Percentiles rank a stretch among this genome's conserved stretches.
Evolutionary conservation across 2,888 invertebrate genomes (phyloP).

Genomic region (Thyatira batis): DNA sequence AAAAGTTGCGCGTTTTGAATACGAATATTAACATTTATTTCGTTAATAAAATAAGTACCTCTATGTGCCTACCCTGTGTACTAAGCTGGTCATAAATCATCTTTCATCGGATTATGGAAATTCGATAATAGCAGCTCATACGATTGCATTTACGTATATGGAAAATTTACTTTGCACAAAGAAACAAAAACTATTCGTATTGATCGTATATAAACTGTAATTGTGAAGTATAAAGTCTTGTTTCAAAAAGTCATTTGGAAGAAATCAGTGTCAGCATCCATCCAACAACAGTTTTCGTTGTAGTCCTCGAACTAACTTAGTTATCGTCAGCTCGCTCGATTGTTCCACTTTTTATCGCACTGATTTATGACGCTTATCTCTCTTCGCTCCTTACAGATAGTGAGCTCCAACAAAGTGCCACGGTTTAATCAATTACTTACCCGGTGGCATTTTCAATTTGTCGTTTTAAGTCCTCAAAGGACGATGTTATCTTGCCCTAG

Average conservation of each 20-base stretch:
- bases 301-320: slow-evolving; percentile 1
- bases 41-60: too few relatives aligned
- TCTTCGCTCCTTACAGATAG: slow-evolving; percentile 50
- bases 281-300: neutral
- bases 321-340: slow-evolving; percentile 9
- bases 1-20: neutral
- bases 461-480: slow-evolving; percentile 31
- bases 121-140: slow-evolving; percentile 1
- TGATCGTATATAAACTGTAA: too few relatives aligned
- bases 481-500: neutral
- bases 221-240: neutral
- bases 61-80: too few relatives aligned
- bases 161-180: neutral
- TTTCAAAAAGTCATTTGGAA: neutral
- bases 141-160: neutral
- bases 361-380: slow-evolving; percentile 73
- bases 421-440: slow-evolving; percentile 67
- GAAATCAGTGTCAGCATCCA: neutral
- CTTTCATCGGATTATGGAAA: slow-evolving; percentile 35
- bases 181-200: too few relatives aligned
- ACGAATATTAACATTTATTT: neutral
- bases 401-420: slow-evolving; percentile 55
- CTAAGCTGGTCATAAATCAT: slow-evolving; percentile 10
- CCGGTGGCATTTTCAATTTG: slow-evolving; percentile 58
- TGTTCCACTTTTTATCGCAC: slow-evolving; percentile 59